These are phyloP conservation scores for Masnerella sp. DNA, from an alignment of 2,888 invertebrate species.

Conservation along the genomic window DNA sequence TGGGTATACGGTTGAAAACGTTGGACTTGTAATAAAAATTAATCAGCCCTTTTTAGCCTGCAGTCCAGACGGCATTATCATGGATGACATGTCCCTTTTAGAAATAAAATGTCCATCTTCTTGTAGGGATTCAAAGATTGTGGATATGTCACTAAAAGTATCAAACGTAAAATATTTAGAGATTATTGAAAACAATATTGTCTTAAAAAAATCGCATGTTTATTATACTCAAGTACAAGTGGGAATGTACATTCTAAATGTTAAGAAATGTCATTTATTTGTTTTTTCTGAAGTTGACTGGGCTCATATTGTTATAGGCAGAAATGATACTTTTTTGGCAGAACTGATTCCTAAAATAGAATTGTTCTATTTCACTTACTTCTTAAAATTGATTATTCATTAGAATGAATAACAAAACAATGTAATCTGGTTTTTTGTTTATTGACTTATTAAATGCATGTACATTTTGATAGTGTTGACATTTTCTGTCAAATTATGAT, in stretches of 20 bases:
- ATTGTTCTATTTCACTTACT: slow-evolving; percentile 3
- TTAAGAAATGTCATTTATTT: slow-evolving; percentile 8
- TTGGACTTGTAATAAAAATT: slow-evolving; percentile 21
- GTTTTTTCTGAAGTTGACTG: not conserved
- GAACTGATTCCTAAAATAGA: slow-evolving; percentile 6
- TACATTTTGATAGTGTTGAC: no score
- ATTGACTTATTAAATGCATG: not conserved
- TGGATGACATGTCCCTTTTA: slow-evolving; percentile 2
- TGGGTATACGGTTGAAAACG: not conserved
- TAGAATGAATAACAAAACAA: not conserved
- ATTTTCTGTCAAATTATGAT: no score
- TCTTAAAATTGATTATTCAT: slow-evolving; percentile 14
- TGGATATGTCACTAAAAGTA: slow-evolving; percentile 7
- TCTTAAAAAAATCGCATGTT: slow-evolving; percentile 1
- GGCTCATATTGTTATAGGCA: not conserved
- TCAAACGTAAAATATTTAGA: slow-evolving; percentile 1
- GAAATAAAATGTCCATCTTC: slow-evolving; percentile 10
- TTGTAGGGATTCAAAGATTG: slow-evolving; percentile 36
- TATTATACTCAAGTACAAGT: slow-evolving; percentile 14
- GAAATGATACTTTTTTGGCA: not conserved
- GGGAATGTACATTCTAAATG: not conserved
- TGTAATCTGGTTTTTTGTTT: not conserved
- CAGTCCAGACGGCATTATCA: not conserved
- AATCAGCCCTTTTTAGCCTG: slow-evolving; percentile 42
- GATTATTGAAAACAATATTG: slow-evolving; percentile 1